These are phyloP conservation scores for Salvelinus sp. DNA, from an alignment of 2,113 vertebrate species.

Conservation along the genomic window DNA sequence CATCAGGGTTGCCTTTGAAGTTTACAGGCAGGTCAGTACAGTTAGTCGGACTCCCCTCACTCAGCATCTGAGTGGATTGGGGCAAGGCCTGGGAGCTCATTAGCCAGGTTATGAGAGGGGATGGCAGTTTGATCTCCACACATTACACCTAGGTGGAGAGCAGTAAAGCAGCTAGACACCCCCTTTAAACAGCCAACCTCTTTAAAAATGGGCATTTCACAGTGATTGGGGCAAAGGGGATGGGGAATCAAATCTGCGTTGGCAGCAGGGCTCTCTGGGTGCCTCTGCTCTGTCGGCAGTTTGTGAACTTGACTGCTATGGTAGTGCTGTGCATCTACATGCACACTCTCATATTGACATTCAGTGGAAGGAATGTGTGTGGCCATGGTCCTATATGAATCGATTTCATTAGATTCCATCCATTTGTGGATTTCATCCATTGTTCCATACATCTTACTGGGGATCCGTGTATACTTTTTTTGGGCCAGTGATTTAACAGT, in stretches of 20 bases:
- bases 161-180: slow-evolving; percentile 24
- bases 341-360: background rate
- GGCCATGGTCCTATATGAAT: background rate
- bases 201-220: background rate
- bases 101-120: slow-evolving; percentile 32
- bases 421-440: background rate
- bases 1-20: background rate
- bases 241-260: background rate
- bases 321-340: background rate
- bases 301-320: background rate
- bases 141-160: slow-evolving; percentile 28
- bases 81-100: slow-evolving; percentile 33
- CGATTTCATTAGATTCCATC: background rate
- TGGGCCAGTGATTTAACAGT: background rate
- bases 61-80: background rate
- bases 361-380: background rate
- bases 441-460: background rate
- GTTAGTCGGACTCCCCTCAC: background rate
- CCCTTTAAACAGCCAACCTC: slow-evolving; percentile 31
- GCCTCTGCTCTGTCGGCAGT: background rate
- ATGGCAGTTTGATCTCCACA: background rate
- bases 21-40: slow-evolving; percentile 4
- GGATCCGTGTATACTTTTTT: background rate
- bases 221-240: background rate
- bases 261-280: background rate